A percentile compares a stretch with the other conserved stretches of the same genome.
phyloP scores from a whole-genome alignment of 2,113 vertebrate species.

The Chrysemys picta region DNA sequence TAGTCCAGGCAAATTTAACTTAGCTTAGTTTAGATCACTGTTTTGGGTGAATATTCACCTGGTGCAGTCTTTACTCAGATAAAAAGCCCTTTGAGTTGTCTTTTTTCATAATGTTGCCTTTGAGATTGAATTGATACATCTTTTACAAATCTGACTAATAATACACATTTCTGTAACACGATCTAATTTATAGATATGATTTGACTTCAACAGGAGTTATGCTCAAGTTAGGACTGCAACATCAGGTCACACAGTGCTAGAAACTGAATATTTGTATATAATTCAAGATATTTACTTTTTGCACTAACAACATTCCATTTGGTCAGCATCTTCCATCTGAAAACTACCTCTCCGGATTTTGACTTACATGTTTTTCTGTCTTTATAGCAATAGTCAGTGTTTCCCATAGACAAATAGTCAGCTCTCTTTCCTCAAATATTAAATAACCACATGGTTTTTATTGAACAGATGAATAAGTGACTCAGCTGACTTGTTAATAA shows the following conservation, averaged over 20 bases:
- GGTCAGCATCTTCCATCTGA: slow-evolving; percentile 44
- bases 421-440: slow-evolving; percentile 64
- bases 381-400: not conserved
- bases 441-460: slow-evolving; percentile 70
- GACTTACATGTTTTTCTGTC: slow-evolving; percentile 53
- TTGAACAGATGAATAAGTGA: slow-evolving; percentile 57
- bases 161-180: slow-evolving; percentile 57
- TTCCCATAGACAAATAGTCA: slow-evolving; percentile 68
- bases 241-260: slow-evolving; percentile 20
- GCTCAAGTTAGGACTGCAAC: slow-evolving; percentile 52
- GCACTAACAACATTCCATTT: slow-evolving; percentile 39
- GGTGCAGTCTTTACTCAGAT: slow-evolving; percentile 61
- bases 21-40: slow-evolving; percentile 54
- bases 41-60: slow-evolving; percentile 64
- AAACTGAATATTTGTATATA: slow-evolving; percentile 58
- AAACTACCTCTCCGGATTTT: slow-evolving; percentile 57
- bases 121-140: slow-evolving; percentile 70
- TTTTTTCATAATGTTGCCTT: slow-evolving; percentile 71
- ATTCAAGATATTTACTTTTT: slow-evolving; percentile 50
- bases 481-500: slow-evolving; percentile 43
- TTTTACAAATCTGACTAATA: slow-evolving; percentile 64
- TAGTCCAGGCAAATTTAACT: slow-evolving; percentile 37
- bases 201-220: slow-evolving; percentile 48
- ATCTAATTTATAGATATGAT: slow-evolving; percentile 28
- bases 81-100: slow-evolving; percentile 52